Conservation (phyloP, 1,140 invertebrate genomes). For the Drosophila pectinifera region DNA sequence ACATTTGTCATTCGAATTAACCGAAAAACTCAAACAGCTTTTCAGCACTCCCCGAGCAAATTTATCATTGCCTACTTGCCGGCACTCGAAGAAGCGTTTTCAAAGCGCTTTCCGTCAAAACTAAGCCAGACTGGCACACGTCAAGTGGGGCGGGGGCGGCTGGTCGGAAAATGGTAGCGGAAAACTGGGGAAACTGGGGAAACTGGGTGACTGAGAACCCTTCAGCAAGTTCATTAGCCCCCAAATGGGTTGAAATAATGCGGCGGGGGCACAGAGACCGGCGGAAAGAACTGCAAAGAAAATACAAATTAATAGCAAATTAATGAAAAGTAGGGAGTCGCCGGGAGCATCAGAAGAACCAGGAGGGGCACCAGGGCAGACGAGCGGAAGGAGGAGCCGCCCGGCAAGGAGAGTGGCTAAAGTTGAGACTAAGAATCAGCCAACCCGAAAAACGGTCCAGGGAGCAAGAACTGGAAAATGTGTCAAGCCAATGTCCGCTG, state of each 20-base stretch:
- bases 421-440: conserved; percentile 56
- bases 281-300: conserved; percentile 68
- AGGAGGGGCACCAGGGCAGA: too few species aligned
- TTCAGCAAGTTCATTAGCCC: conserved; percentile 77
- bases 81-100: conserved; percentile 41
- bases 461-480: conserved; percentile 74
- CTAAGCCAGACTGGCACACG: conserved; percentile 68
- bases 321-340: conserved; percentile 71
- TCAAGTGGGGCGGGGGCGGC: conserved; percentile 28
- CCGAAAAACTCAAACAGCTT: conserved; percentile 46
- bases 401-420: conserved; percentile 14
- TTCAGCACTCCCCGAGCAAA: conserved; percentile 34
- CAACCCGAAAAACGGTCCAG: conserved; percentile 69
- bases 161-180: neutral
- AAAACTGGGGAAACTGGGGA: conserved; percentile 1
- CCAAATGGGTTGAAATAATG: conserved; percentile 81
- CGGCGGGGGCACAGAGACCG: conserved; percentile 51
- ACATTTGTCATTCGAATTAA: conserved; percentile 56
- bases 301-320: conserved; percentile 83
- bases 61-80: conserved; percentile 69
- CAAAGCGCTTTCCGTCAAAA: conserved; percentile 57
- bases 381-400: neutral
- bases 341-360: neutral
- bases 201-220: conserved; percentile 33
- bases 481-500: conserved; percentile 66